Percentiles rank a stretch among this genome's conserved stretches.
phyloP scores from a whole-genome alignment of 2,113 vertebrate species.

The Chaetodon trifascialis region DNA sequence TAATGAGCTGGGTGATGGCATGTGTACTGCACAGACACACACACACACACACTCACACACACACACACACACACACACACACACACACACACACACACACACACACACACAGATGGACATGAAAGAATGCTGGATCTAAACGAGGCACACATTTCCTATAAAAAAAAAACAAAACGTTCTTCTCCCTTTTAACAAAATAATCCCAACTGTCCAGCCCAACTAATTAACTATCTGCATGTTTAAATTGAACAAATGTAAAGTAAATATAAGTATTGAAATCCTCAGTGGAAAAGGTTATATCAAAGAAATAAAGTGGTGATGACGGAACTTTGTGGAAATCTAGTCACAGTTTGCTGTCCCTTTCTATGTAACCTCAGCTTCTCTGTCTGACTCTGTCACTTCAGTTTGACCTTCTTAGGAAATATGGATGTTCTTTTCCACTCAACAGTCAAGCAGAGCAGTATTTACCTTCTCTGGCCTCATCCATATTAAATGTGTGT shows the following conservation, averaged over 20 bases:
- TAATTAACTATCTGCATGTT: background rate
- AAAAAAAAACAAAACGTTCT: background rate
- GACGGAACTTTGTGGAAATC: background rate
- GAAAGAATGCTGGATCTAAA: background rate
- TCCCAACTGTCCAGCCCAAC: no score
- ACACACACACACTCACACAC: background rate
- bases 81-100: background rate
- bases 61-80: conserved; percentile 1
- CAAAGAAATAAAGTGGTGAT: background rate
- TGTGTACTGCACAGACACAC: conserved; percentile 14
- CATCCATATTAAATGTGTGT: background rate
- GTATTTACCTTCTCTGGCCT: conserved; percentile 7
- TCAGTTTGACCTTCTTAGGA: conserved; percentile 3
- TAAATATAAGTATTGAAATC: background rate
- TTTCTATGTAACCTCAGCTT: background rate
- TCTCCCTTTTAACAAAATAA: background rate
- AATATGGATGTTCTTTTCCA: background rate
- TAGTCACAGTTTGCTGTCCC: no score
- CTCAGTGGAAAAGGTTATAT: no score
- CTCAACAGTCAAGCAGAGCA: background rate
- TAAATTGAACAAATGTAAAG: background rate
- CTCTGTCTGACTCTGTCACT: background rate
- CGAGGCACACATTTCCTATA: background rate
- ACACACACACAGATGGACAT: background rate
- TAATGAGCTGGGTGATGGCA: conserved; percentile 59